Evolutionary conservation across 2,888 invertebrate genomes (phyloP).

Genomic region (Andrena bucephala): DNA sequence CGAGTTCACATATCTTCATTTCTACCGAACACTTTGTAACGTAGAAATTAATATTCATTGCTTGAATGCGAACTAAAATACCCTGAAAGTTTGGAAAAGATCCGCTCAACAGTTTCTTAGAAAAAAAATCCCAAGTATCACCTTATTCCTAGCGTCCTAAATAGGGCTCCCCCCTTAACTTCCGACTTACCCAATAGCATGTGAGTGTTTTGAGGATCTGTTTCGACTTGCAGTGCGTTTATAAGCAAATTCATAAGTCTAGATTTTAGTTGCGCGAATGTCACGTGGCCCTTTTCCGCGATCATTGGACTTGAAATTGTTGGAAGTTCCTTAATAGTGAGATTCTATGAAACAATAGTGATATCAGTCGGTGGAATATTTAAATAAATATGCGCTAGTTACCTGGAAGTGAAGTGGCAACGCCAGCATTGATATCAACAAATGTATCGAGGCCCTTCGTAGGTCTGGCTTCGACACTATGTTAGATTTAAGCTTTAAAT

Average conservation of each 20-base stretch:
- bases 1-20: too few relatives aligned
- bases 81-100: too few relatives aligned
- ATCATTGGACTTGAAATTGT: slow-evolving; percentile 65
- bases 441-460: slow-evolving; percentile 95
- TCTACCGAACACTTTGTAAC: too few relatives aligned
- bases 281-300: slow-evolving; percentile 83
- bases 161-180: background rate
- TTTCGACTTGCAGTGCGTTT: slow-evolving; percentile 93
- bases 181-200: slow-evolving; percentile 89
- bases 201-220: slow-evolving; percentile 94
- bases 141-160: too few relatives aligned
- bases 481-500: slow-evolving; percentile 91
- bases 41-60: too few relatives aligned
- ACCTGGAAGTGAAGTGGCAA: slow-evolving; percentile 96
- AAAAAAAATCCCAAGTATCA: too few relatives aligned
- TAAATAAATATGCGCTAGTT: slow-evolving; percentile 47
- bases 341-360: slow-evolving; percentile 84
- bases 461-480: slow-evolving; percentile 91
- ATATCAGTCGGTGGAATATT: slow-evolving; percentile 3
- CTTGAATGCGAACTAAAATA: too few relatives aligned
- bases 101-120: too few relatives aligned
- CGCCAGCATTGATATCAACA: slow-evolving; percentile 95
- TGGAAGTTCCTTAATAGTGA: slow-evolving; percentile 90
- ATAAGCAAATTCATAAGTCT: slow-evolving; percentile 92
- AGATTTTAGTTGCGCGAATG: slow-evolving; percentile 90